A percentile compares a stretch with the other conserved stretches of the same genome.
These are phyloP conservation scores for Phrynocephalus vlangalii DNA, from an alignment of 2,797 vertebrate species.

Conservation along the genomic window DNA sequence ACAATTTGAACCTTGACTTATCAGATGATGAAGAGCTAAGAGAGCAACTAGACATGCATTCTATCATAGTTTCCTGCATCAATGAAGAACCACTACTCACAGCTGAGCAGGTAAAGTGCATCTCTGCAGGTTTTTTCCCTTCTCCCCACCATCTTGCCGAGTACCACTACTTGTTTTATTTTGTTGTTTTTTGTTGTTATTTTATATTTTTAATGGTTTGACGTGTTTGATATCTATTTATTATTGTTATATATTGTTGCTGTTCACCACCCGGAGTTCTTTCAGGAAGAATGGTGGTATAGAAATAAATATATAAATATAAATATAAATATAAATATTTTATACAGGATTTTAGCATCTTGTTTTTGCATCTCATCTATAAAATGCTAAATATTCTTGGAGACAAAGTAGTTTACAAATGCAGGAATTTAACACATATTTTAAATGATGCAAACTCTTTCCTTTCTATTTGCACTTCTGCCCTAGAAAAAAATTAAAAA, in stretches of 20 bases:
- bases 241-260: no score
- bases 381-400: not conserved
- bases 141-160: no score
- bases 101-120: constrained; percentile 89
- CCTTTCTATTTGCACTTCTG: not conserved
- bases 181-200: no score
- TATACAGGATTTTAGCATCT: constrained; percentile 13
- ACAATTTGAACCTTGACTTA: constrained; percentile 89
- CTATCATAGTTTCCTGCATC: constrained; percentile 95
- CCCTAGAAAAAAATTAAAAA: not conserved
- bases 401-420: not conserved
- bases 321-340: no score
- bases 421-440: not conserved
- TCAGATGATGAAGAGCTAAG: constrained; percentile 97
- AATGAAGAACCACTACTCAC: constrained; percentile 95
- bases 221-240: no score
- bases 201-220: no score
- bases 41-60: constrained; percentile 98
- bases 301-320: no score
- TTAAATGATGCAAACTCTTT: not conserved
- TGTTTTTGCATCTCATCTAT: constrained; percentile 7
- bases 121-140: not conserved
- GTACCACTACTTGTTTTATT: no score
- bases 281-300: no score
- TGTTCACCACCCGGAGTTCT: no score